These are phyloP conservation scores for Enteromius argenteus DNA, from an alignment of 2,797 vertebrate genomes.

Conservation along the genomic window DNA sequence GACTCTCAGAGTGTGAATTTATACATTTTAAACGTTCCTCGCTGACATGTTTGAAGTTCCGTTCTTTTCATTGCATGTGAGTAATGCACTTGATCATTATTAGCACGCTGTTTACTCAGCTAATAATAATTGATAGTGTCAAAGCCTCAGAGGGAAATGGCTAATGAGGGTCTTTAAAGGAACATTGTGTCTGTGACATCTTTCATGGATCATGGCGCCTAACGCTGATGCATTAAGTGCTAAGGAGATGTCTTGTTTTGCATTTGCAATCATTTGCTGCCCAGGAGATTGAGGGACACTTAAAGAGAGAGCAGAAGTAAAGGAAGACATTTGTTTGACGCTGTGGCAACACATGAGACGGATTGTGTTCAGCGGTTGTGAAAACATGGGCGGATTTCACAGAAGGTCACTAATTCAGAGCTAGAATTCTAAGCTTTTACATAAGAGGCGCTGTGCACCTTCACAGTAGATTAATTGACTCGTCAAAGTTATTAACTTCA, in stretches of 20 bases:
- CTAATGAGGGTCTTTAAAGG: conserved; percentile 66
- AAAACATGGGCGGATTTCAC: conserved; percentile 24
- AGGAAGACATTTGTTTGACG: conserved; percentile 7
- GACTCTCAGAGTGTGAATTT: conserved; percentile 2
- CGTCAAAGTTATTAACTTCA: conserved; percentile 35
- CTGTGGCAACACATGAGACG: background rate
- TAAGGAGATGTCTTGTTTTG: conserved; percentile 68
- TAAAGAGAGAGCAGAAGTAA: background rate
- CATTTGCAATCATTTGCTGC: conserved; percentile 67
- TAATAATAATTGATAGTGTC: conserved; percentile 69
- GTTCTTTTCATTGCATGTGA: conserved; percentile 50
- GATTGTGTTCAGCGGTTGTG: conserved; percentile 6
- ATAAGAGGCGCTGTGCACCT: conserved; percentile 18
- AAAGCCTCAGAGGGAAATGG: conserved; percentile 58
- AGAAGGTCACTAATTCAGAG: conserved; percentile 30
- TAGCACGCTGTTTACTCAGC: conserved; percentile 62
- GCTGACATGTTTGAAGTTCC: background rate
- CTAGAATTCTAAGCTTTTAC: conserved; percentile 31
- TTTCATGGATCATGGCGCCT: conserved; percentile 67
- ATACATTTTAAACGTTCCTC: conserved; percentile 13
- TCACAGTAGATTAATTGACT: conserved; percentile 46
- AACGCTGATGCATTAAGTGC: conserved; percentile 66
- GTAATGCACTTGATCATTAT: conserved; percentile 62
- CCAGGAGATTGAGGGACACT: conserved; percentile 53
- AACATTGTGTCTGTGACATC: conserved; percentile 59